Percentiles rank a stretch among this genome's conserved stretches.
phyloP scores from a whole-genome alignment of 1,140 invertebrate species.

The Rhizoglyphus robini region DNA sequence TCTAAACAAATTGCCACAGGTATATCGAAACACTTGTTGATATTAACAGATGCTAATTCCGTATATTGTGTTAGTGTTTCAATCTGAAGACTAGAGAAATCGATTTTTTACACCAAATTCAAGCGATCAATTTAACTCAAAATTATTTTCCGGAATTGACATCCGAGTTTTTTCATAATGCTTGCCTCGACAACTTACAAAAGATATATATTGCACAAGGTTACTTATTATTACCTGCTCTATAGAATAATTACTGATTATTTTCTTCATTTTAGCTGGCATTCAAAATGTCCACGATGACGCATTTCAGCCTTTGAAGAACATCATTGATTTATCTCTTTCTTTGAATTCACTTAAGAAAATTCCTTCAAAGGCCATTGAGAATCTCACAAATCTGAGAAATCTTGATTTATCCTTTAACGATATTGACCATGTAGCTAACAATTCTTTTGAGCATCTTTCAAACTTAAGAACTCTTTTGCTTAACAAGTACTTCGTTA shows the following conservation, averaged over 20 bases:
- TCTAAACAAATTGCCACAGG: background rate
- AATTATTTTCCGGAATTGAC: slow-evolving; percentile 68
- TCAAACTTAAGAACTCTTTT: slow-evolving; percentile 48
- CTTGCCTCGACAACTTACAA: slow-evolving; percentile 66
- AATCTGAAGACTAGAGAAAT: background rate
- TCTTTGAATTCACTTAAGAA: slow-evolving; percentile 52
- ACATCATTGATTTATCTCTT: slow-evolving; percentile 54
- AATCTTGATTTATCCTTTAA: slow-evolving; percentile 57
- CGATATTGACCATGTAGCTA: slow-evolving; percentile 50
- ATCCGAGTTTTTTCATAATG: slow-evolving; percentile 55
- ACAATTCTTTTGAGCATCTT: slow-evolving; percentile 54
- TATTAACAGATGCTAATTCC: background rate
- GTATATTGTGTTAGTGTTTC: background rate
- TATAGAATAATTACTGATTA: background rate
- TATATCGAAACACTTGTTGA: background rate
- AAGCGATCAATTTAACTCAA: slow-evolving; percentile 71
- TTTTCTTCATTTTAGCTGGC: slow-evolving; percentile 30
- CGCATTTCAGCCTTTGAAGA: slow-evolving; percentile 27
- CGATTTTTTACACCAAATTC: slow-evolving; percentile 40
- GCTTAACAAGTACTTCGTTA: background rate
- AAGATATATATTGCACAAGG: slow-evolving; percentile 50
- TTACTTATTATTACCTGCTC: background rate
- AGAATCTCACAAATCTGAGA: slow-evolving; percentile 51
- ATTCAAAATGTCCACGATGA: slow-evolving; percentile 66
- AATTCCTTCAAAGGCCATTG: slow-evolving; percentile 54